A percentile compares a stretch with the other conserved stretches of the same genome.
phyloP scores from a whole-genome alignment of 2,888 invertebrate genomes.

The Rugalucina vietnamica region DNA sequence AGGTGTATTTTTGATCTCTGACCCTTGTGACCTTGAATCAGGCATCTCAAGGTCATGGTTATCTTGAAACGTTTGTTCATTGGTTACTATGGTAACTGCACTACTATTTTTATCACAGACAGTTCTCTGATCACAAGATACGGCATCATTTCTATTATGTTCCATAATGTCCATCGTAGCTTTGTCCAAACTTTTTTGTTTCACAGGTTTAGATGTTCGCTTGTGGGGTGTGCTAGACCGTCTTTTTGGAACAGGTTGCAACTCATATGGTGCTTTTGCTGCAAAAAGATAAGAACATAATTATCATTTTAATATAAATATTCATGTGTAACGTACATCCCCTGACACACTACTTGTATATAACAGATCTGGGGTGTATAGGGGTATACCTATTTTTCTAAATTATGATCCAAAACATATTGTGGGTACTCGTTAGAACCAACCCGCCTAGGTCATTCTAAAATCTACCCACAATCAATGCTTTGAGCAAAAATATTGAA shows the following conservation, averaged over 20 bases:
- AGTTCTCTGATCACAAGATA: not conserved
- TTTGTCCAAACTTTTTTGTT: not conserved
- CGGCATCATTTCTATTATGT: not conserved
- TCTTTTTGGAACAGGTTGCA: constrained; percentile 73
- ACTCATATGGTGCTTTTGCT: constrained; percentile 72
- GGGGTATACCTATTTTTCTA: too few relatives aligned
- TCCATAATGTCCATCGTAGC: not conserved
- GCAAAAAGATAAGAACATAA: constrained; percentile 46
- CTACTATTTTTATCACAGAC: not conserved
- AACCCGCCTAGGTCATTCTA: too few relatives aligned
- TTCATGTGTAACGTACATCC: too few relatives aligned
- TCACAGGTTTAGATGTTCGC: constrained; percentile 52
- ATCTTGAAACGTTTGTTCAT: not conserved
- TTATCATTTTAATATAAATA: too few relatives aligned
- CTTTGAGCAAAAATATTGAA: too few relatives aligned
- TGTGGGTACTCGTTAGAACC: too few relatives aligned
- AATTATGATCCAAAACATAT: too few relatives aligned
- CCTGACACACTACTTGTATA: too few relatives aligned
- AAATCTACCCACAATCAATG: too few relatives aligned
- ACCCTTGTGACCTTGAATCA: not conserved
- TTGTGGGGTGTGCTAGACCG: constrained; percentile 63
- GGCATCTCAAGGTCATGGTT: not conserved
- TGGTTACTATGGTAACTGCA: not conserved
- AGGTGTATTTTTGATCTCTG: not conserved
- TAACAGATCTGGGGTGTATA: too few relatives aligned